Evolutionary conservation across 2,113 vertebrate genomes (phyloP), one percentile per base, ranked within the genome.

Genomic region (Pelusios castaneus): DNA sequence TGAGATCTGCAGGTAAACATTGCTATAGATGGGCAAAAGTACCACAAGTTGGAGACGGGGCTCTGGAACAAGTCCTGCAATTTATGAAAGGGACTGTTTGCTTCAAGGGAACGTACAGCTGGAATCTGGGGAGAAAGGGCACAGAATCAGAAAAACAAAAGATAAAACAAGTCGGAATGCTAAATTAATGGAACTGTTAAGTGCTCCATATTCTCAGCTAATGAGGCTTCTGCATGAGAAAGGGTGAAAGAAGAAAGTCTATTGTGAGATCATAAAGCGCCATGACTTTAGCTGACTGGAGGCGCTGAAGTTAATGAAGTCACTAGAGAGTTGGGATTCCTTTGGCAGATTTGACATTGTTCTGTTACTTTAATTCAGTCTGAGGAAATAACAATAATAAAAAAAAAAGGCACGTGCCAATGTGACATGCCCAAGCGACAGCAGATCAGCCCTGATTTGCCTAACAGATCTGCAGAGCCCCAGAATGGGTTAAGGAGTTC

Each of bases 251-350:
- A 51, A 92, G 77, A 82, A 88, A 90, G 56, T 80, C 79, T 79
- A 76, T 70, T 47, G 1, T 0, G 1, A 4, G 2, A 85, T 94
- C 38, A 94, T 93, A 89, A 96, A 96, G 96, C 84, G 6, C 81
- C 0, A 0, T 27, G 88, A 90, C 96, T 92, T 19, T 1, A 4
- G 77, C 95, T 95, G 97, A 87, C 97, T 97, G 88, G 91, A 94
- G 97, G 97, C 92, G 2, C 78, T 0, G 73, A 45, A 2, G 24
- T 94, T 98, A 98, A 98, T 97, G 97, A 98, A 98, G 97, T 95
- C 98, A 94, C 96, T 38, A 3, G 98, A 97, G 97, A 97, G 84
- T 55, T 70, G 58, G 96, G 88, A 96, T 96, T 97, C 96, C 95
- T 91, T 47, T 82, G 95, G 95, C 93, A 77, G 73, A 29, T 75